Base-by-base conservation (phyloP, 2,888 invertebrate genomes). In the Lasius platythorax region DNA sequence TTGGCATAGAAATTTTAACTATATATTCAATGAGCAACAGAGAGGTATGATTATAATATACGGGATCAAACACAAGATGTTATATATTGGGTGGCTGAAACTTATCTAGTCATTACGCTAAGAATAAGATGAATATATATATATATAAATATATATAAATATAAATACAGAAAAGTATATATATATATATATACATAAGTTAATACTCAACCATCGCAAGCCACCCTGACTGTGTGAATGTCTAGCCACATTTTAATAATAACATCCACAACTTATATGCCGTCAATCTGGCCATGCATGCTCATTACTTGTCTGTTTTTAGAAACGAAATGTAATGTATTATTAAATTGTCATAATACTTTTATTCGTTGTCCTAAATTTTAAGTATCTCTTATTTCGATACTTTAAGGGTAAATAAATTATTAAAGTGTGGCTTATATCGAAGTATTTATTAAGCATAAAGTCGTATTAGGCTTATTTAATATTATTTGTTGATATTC, bases 21-120 rank as follows among this genome's bases (percentile, higher is more conserved):
- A 89, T 91, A 92, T 92, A 90, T 90, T 93, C 87, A 87, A 86
- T 83, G 87, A 91, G 89, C 90, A 88, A 90, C 78, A 87, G 86
- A 91, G 89, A 82, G 89, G 88, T 89, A 91, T 85, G 91, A 91
- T 91, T 92, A 92, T 92, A 91, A 90, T 91, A 92, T 92, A 94
- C 92, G 94, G 94, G 94, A 94, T 93, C 94, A 94, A 95, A 93
- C 90, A 92, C 92, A 91, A 92, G 58, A 56, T 92, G 93, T 93
- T 92, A 90, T 92, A 92, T 92, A 92, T 92, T 91, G 92, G 91
- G 92, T 94, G 93, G 93, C 92, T 93, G 91, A 93, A 92, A 92
- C 90, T 92, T 93, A 94, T 94, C 95, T 95, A 95, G 95, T 95
- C 95, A 95, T 94, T 94, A 94, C 82, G 89, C 92, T 93, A 94